These are phyloP conservation scores for Pandemis heparana DNA, from an alignment of 2,888 invertebrate species.

Conservation along the genomic window DNA sequence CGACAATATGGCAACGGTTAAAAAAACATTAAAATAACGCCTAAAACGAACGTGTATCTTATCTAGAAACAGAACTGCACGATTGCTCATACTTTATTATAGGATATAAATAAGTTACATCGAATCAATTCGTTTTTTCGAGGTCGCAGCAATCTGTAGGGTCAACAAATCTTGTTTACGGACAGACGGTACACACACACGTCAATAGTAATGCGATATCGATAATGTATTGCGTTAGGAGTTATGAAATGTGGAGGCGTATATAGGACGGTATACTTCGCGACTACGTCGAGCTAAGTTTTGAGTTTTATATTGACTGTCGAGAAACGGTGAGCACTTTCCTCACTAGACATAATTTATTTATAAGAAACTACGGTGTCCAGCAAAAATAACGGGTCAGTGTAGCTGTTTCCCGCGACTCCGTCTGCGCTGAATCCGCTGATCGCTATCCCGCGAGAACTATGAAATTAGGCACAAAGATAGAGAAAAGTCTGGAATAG, in stretches of 20 bases:
- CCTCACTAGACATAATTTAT: no score
- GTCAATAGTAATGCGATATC: slow-evolving; percentile 8
- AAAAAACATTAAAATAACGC: background rate
- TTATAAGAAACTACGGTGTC: no score
- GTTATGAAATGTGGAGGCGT: slow-evolving; percentile 3
- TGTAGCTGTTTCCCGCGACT: no score
- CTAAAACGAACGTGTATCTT: background rate
- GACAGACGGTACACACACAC: background rate
- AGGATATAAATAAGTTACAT: background rate
- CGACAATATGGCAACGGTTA: no score
- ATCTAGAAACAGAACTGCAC: background rate
- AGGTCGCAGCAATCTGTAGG: slow-evolving; percentile 7
- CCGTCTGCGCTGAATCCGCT: no score
- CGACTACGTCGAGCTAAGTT: background rate
- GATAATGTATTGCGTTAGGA: slow-evolving; percentile 9
- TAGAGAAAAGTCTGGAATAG: no score
- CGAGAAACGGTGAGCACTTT: no score
- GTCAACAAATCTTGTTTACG: slow-evolving; percentile 18
- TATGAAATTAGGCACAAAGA: no score
- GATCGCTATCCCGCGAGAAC: no score
- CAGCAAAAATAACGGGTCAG: no score
- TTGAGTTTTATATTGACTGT: background rate
- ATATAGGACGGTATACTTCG: background rate
- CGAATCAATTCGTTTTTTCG: slow-evolving; percentile 7
- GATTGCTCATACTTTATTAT: slow-evolving; percentile 1